A percentile compares a stretch with the other conserved stretches of the same genome.
Evolutionary conservation across 1,140 invertebrate species (phyloP).

Genomic region (Myzus persicae): DNA sequence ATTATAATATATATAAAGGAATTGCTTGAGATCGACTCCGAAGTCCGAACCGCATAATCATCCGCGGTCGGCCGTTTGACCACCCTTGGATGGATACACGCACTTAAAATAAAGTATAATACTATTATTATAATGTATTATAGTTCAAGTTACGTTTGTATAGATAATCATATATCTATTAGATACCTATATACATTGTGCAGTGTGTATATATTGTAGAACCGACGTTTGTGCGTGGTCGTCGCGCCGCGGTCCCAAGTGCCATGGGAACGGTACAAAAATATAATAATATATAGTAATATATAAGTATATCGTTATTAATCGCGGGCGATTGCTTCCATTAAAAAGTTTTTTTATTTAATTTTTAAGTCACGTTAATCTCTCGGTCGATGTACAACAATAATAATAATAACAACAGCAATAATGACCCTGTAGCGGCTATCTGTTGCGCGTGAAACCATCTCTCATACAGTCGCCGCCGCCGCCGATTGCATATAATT

Average conservation of each 20-base stretch:
- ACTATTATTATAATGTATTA: not conserved
- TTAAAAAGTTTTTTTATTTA: slow-evolving; percentile 32
- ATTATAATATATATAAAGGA: too few species aligned
- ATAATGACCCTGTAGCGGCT: not conserved
- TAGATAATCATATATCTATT: too few species aligned
- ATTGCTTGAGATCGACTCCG: not conserved
- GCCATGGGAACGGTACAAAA: slow-evolving; percentile 33
- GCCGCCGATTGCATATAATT: slow-evolving; percentile 33
- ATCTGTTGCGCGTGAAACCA: not conserved
- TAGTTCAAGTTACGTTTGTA: not conserved
- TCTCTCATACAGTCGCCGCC: not conserved
- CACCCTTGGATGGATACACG: too few species aligned
- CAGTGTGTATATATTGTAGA: not conserved
- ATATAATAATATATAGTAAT: not conserved
- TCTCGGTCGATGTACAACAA: slow-evolving; percentile 17
- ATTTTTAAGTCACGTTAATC: slow-evolving; percentile 52
- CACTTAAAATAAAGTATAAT: not conserved
- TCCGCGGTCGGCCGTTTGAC: too few species aligned
- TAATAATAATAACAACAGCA: not conserved
- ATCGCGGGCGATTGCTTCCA: slow-evolving; percentile 52
- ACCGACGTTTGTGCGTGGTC: not conserved
- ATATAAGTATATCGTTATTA: not conserved
- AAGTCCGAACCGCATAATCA: too few species aligned
- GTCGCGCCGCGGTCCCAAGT: not conserved
- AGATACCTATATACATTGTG: not conserved